Evolutionary conservation across 30 jellyfish, hydroid and myxozoan species (phyloP), one percentile per base, ranked within the genome.

Genomic region (Morbakka virulenta): DNA sequence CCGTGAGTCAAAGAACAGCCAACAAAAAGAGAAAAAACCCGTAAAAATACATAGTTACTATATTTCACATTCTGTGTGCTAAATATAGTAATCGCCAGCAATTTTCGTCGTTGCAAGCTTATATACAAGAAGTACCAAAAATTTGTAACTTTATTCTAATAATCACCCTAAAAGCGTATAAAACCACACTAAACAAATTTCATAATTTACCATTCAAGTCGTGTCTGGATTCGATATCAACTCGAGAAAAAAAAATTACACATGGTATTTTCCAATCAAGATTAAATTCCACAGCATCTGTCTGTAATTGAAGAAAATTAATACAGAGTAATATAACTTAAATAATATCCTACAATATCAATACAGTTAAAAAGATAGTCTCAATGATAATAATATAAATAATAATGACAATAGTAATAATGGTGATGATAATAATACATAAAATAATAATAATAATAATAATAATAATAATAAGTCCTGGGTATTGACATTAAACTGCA

Each of bases 181-280:
- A n/a, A n/a, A n/a, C n/a, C n/a, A n/a, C n/a, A n/a, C n/a, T n/a
- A n/a, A n/a, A n/a, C n/a, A n/a, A n/a, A n/a, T n/a, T n/a, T n/a
- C n/a, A n/a, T n/a, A n/a, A n/a, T n/a, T n/a, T 82, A 89, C 97
- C 75, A 52, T 79, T 32, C 25, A 34, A 65, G 63, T 77, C 86
- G 67, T 84, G 87, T 13, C 61, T 35, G 6, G 41, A 33, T 3
- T 51, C 82, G 0, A 80, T 25, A 62, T 81, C 94, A 25, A 24
- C 50, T 31, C 96, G 91, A 17, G 80, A 35, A 67, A 85, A 93
- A 77, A 86, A 50, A 50, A 93, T 69, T 28, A 93, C 94, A 62
- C 95, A 93, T 0, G 99, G 99, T 2, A 74, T 67, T 74, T 93
- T 93, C 99, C 99, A 93, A 11, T 78, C 95, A 50, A 93, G 49